Base-by-base conservation (phyloP, 1,140 invertebrate species). In the Papilio aristodemus region DNA sequence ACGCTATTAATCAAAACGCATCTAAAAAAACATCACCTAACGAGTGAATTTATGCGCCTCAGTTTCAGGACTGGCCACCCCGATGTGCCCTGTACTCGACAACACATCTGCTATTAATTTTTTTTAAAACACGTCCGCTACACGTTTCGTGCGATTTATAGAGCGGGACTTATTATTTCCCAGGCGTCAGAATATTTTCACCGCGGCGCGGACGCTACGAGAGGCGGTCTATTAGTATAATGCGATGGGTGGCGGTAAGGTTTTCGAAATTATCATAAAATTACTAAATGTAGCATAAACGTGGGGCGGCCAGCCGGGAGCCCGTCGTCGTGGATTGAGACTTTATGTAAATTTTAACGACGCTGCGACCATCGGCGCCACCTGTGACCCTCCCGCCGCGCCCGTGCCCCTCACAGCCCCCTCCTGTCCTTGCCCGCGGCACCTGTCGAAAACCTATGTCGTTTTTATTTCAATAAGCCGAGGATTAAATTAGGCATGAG, bases 311-410 rank as follows among this genome's bases (percentile, higher is more conserved):
- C 83, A 88, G 84, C 75, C 43, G 46, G 80, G 74, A 77, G 83
- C 78, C 73, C 84, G 83, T 77, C 85, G 83, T 80, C 78, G 86
- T 85, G 89, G 87, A 91, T 90, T 89, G 89, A 90, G 87, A 90
- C 87, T 91, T 91, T 91, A 91, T 91, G 89, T 90, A 91, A 91
- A 91, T 91, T 91, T 91, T 91, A 89, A 89, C 87, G 89, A 90
- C 85, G 84, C 86, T 83, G 89, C 89, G 87, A 90, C 87, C 87
- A 91, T 91, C 86, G 89, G 71, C 78, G 82, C 79, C 89, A 91
- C 89, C 89, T 90, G 89, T 85, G 89, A 83, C 87, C 84, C 75
- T 58, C 73, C 74, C 69, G 71, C 72, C 77, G 37, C 64, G 68
- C 69, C 68, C 67, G 54, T 72, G 75, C 66, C 58, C 74, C 70